Conservation (phyloP, 2,113 vertebrate genomes). For the Boulengeromyrus knoepffleri region DNA sequence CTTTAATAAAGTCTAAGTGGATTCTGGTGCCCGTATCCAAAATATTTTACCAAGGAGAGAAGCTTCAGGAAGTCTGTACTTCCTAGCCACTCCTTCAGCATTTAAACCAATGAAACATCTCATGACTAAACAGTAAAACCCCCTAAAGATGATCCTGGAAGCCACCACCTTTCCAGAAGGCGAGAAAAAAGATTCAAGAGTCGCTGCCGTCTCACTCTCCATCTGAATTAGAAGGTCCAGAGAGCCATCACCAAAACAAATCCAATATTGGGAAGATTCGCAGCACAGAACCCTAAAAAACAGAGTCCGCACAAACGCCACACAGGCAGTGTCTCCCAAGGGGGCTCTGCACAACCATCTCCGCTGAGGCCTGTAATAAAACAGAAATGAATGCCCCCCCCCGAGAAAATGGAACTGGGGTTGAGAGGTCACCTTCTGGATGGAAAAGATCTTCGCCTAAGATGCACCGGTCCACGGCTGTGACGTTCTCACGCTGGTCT, state of each 20-base stretch:
- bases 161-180: background rate
- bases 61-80: background rate
- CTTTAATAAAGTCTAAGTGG: constrained; percentile 4
- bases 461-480: background rate
- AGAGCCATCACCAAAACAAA: background rate
- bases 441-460: background rate
- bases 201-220: background rate
- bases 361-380: background rate
- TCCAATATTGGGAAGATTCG: background rate
- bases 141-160: background rate
- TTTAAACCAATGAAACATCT: background rate
- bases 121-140: background rate
- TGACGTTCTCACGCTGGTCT: background rate
- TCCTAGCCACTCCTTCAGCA: background rate
- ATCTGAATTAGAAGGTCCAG: background rate
- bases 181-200: background rate
- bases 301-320: background rate
- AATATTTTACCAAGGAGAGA: background rate
- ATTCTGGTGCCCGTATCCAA: constrained; percentile 11
- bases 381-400: background rate
- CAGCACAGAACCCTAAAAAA: background rate
- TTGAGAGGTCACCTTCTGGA: constrained; percentile 6
- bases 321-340: background rate
- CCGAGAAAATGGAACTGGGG: background rate
- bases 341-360: background rate